Evolutionary conservation across 2,113 vertebrate genomes (phyloP), one percentile per base, ranked within the genome.

Genomic region (Sinosuthora webbiana): DNA sequence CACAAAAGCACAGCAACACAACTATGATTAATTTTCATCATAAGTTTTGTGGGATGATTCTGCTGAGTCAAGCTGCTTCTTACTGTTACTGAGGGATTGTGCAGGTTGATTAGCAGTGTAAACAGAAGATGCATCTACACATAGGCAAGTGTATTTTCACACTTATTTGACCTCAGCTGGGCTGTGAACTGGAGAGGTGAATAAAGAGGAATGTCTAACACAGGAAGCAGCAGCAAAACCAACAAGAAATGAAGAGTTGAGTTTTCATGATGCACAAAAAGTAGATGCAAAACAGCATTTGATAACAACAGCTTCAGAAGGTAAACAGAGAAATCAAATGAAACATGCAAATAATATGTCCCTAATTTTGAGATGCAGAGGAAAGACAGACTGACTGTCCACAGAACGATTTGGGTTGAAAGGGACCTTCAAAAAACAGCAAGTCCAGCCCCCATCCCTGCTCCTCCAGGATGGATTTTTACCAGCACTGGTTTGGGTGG

Each of bases 311-410:
- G 28, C 21, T 44, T 13, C 5, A 3, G 39, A 70, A 41, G 10
- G 41, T 57, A 64, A 79, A 52, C 13, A n/a, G 35, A 69, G 17
- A 33, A 17, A 17, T 30, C 24, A 44, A 0, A 1, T 13, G 81
- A 30, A 88, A 71, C 0, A 0, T 11, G 11, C 0, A 0, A 81
- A 3, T 70, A 60, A 77, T 20, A 21, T 39, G 33, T 28, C 63
- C 31, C 35, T 25, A 27, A 67, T 71, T 87, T 28, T 78, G 33
- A 82, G 57, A 59, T 1, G 5, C 24, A 67, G 52, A 59, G 28
- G 24, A 44, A 31, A 74, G 42, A 63, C 42, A 30, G 49, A 52
- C 22, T 22, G 39, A 50, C 63, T 64, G 50, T 41, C n/a, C 37
- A 47, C 2, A 41, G 31, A 53, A 44, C 5, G 19, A 64, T 16